Percentiles rank a stretch among this genome's conserved stretches.
These are phyloP conservation scores for Phylloscopus whistleri DNA, from an alignment of 2,113 vertebrate species.

Conservation along the genomic window DNA sequence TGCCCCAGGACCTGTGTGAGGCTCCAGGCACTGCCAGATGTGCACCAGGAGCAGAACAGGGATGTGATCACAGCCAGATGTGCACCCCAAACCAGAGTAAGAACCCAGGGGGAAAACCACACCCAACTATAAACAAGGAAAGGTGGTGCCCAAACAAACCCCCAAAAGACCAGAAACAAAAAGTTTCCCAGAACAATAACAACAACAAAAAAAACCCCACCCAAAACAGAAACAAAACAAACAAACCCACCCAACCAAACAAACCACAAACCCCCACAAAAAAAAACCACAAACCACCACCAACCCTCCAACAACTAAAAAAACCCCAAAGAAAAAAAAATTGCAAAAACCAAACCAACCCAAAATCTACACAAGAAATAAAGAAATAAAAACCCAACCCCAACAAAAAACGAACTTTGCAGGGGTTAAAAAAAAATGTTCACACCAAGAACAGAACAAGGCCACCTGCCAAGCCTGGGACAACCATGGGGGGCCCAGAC, in stretches of 20 bases:
- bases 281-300: no score
- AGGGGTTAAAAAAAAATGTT: background rate
- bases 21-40: background rate
- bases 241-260: background rate
- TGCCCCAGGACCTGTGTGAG: no score
- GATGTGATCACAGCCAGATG: background rate
- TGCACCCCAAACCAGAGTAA: background rate
- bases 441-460: background rate
- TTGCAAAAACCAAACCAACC: fast-evolving
- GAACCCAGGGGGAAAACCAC: fast-evolving
- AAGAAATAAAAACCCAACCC: background rate
- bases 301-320: background rate
- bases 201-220: no score
- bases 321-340: no score
- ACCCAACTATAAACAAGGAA: background rate
- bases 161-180: no score
- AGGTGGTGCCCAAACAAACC: background rate
- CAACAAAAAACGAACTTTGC: fast-evolving
- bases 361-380: background rate
- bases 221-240: background rate
- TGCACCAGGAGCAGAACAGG: no score
- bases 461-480: background rate
- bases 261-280: background rate
- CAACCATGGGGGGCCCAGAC: fast-evolving
- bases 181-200: background rate